Conservation (phyloP, 2,113 vertebrate species). For the Hippolais icterina region DNA sequence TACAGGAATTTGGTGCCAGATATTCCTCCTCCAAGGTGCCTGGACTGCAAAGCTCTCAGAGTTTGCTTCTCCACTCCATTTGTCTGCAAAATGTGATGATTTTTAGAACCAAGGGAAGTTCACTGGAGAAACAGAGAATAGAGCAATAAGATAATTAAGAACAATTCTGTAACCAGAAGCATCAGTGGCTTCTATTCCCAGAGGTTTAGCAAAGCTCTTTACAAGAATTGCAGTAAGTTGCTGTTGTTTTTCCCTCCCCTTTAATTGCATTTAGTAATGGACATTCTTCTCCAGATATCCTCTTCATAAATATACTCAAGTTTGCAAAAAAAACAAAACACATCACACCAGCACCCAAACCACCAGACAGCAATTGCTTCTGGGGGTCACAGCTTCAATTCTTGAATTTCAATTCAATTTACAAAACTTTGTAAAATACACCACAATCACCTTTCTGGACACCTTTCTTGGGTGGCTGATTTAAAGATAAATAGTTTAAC, state of each 20-base stretch:
- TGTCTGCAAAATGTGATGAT: background rate
- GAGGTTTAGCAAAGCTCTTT: constrained; percentile 74
- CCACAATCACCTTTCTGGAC: background rate
- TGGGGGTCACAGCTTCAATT: background rate
- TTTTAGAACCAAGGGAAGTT: constrained; percentile 27
- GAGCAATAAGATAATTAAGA: constrained; percentile 52
- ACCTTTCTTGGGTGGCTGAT: background rate
- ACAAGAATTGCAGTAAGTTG: constrained; percentile 69
- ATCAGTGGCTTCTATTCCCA: constrained; percentile 72
- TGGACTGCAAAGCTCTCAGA: background rate
- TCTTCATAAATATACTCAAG: background rate
- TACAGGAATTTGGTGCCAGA: background rate
- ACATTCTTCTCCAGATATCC: constrained; percentile 40
- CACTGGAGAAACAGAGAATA: constrained; percentile 9
- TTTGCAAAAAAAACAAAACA: background rate
- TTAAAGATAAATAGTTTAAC: background rate
- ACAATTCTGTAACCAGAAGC: constrained; percentile 33
- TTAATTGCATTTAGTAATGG: constrained; percentile 73
- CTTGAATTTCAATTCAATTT: background rate
- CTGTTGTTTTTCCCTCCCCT: background rate
- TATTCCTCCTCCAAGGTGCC: constrained; percentile 1
- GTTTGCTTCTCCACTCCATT: constrained; percentile 13
- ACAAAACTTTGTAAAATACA: background rate
- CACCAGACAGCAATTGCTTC: background rate
- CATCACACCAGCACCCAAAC: background rate